Evolutionary conservation across 2,888 invertebrate species (phyloP).

Genomic region (Agrotis ipsilon): DNA sequence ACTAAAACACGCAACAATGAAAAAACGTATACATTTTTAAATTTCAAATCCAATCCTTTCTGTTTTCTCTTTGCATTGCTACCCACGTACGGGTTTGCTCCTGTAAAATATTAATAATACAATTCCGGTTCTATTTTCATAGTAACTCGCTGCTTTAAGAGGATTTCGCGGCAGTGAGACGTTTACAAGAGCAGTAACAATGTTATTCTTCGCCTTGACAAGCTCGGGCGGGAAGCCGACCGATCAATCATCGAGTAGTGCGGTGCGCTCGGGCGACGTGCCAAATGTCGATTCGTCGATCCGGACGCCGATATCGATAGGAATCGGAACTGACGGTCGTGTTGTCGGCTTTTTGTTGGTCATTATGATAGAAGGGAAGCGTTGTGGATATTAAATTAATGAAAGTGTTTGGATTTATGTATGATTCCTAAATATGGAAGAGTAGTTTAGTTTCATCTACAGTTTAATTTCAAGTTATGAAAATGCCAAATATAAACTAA

Average conservation of each 20-base stretch:
- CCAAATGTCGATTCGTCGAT: conserved; percentile 74
- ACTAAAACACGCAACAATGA: conserved; percentile 42
- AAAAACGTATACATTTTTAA: conserved; percentile 54
- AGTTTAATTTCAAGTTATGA: no score
- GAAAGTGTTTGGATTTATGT: neutral
- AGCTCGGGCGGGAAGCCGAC: conserved; percentile 80
- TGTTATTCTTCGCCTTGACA: conserved; percentile 89
- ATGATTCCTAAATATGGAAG: neutral
- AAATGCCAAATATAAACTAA: neutral
- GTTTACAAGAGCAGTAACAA: conserved; percentile 88
- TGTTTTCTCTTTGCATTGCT: conserved; percentile 56
- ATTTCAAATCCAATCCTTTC: conserved; percentile 62
- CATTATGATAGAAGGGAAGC: conserved; percentile 30
- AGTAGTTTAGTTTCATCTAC: neutral
- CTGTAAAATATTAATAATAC: conserved; percentile 68
- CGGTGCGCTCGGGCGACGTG: conserved; percentile 69
- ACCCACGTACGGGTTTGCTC: conserved; percentile 42
- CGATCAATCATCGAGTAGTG: conserved; percentile 87
- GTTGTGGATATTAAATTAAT: conserved; percentile 6
- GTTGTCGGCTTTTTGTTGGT: conserved; percentile 41
- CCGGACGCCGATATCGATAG: conserved; percentile 63
- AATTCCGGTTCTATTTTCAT: conserved; percentile 67
- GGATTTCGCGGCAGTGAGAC: conserved; percentile 85
- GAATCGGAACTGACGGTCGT: conserved; percentile 45
- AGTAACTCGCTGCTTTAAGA: conserved; percentile 77